Base-by-base conservation (phyloP, 2,888 invertebrate genomes). In the Dicranocentrus wangi region DNA sequence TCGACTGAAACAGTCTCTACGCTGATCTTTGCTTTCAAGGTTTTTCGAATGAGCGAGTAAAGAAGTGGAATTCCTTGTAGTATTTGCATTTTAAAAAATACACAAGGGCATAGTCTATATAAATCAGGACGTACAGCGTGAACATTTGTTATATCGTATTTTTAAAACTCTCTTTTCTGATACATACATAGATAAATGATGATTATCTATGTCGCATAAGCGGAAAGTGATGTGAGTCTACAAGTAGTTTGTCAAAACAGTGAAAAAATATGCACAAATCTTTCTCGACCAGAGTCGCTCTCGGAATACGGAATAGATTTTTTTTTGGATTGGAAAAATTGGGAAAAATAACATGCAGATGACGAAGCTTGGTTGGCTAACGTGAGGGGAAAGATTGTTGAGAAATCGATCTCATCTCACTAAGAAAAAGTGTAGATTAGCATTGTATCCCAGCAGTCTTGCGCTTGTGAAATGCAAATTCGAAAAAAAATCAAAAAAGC, bases 381-480 rank as follows among this genome's bases (percentile, higher is more conserved):
- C n/a, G n/a, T 5, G 47, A 10, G 5, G 2, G 47, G 15, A 47
- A 47, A 47, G 47, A 47, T 47, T 47, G 13, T 15, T 10, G n/a
- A 47, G 47, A 47, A 47, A 47, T 47, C 47, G 47, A 47, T 47
- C 47, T 47, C 3, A 39, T 32, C 3, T 7, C 32, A 32, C 5
- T 10, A 32, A 32, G 5, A 32, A n/a, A 32, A 32, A 32, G 32
- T 32, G 32, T 32, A 32, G 32, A 32, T 32, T 32, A 10, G 32
- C 32, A 32, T 10, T 32, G 32, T 3, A 32, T 32, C 32, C 32
- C 32, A 32, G 32, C 32, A 32, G 10, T 32, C 32, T 55, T 25
- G 23, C 55, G n/a, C 25, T 55, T 55, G 13, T 17, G 13, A 55
- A 25, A 76, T 76, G 75, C 75, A 66, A 76, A 76, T 76, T 39